phyloP scores from a whole-genome alignment of 2,888 invertebrate genomes.

The Aleiodes leptofemur region DNA sequence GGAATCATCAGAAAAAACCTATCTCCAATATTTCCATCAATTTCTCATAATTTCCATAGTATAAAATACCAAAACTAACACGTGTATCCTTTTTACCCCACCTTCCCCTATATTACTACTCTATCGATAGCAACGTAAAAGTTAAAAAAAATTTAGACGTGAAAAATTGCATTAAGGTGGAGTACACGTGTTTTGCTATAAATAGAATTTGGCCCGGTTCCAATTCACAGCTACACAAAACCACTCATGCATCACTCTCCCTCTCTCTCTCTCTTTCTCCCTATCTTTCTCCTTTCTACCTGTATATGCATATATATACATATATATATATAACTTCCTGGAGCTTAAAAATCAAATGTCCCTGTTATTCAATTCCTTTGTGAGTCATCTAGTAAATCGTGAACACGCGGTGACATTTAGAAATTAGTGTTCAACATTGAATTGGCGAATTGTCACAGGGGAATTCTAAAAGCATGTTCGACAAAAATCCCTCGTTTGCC shows the following conservation, averaged over 20 bases:
- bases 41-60: no score
- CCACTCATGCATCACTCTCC: constrained; percentile 18
- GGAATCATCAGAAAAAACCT: no score
- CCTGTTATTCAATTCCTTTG: neutral
- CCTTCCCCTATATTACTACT: neutral
- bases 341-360: constrained; percentile 34
- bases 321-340: constrained; percentile 2
- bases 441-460: constrained; percentile 10
- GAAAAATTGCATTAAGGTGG: constrained; percentile 11
- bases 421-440: constrained; percentile 17
- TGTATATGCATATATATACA: no score
- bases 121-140: neutral
- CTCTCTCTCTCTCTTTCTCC: constrained; percentile 15
- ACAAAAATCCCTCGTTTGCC: no score
- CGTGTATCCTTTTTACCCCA: no score
- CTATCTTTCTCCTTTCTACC: neutral
- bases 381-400: neutral
- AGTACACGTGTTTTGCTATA: constrained; percentile 43
- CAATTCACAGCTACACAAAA: constrained; percentile 40
- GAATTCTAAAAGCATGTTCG: constrained; percentile 4
- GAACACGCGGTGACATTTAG: neutral
- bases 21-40: no score
- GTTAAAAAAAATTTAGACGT: constrained; percentile 1
- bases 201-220: constrained; percentile 41
- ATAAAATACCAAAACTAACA: neutral